Percentiles rank a stretch among this genome's conserved stretches.
These are phyloP conservation scores for Ambastaia sidthimunki DNA, from an alignment of 2,797 vertebrate species.

Conservation along the genomic window DNA sequence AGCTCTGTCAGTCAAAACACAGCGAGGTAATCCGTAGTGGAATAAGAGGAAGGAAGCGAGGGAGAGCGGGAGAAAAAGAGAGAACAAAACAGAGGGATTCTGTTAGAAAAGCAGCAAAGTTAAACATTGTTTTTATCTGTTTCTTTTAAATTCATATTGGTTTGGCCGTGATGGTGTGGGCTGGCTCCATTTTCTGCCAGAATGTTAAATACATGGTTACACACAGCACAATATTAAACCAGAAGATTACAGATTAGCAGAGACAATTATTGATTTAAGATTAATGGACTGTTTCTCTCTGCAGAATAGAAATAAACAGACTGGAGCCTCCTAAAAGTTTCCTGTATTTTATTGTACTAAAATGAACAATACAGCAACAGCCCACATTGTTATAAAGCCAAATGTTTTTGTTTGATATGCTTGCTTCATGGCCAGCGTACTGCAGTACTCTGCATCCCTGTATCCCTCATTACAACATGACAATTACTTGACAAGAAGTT, in stretches of 20 bases:
- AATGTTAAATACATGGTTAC: slow-evolving; percentile 50
- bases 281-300: slow-evolving; percentile 12
- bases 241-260: slow-evolving; percentile 31
- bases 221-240: slow-evolving; percentile 26
- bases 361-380: background rate
- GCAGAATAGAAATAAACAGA: slow-evolving; percentile 18
- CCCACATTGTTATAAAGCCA: background rate
- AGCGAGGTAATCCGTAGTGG: slow-evolving; percentile 56
- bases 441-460: background rate
- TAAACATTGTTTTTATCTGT: slow-evolving; percentile 60
- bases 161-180: background rate
- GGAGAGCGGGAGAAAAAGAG: slow-evolving; percentile 8
- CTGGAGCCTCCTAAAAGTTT: background rate
- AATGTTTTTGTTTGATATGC: background rate
- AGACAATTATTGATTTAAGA: slow-evolving; percentile 33
- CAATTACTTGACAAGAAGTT: background rate
- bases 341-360: background rate
- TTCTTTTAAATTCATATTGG: slow-evolving; percentile 30
- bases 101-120: slow-evolving; percentile 27
- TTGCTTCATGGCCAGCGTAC: no score
- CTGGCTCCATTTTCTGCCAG: slow-evolving; percentile 14
- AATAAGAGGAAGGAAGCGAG: slow-evolving; percentile 44
- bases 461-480: background rate
- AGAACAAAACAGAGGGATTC: slow-evolving; percentile 27
- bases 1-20: slow-evolving; percentile 82